These are phyloP conservation scores for Drosophila maculinotata DNA, from an alignment of 2,888 invertebrate genomes.

Conservation along the genomic window DNA sequence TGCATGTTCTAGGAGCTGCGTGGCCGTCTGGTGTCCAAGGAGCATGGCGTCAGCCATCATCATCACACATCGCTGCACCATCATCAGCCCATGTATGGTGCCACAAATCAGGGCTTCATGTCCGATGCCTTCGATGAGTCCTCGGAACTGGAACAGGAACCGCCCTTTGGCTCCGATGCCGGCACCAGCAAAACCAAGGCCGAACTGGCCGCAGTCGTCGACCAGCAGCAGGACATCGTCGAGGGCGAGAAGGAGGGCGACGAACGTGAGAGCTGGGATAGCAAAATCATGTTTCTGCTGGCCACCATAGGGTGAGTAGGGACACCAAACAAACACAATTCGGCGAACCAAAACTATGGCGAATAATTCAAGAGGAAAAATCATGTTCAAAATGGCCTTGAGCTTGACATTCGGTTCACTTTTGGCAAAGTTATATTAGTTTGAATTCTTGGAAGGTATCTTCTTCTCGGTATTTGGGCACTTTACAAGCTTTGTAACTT, in stretches of 20 bases:
- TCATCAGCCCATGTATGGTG: conserved; percentile 89
- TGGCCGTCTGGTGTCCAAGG: conserved; percentile 90
- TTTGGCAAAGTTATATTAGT: too few relatives aligned
- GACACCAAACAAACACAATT: not conserved
- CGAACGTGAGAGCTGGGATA: conserved; percentile 96
- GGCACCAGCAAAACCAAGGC: conserved; percentile 82
- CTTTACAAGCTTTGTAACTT: too few relatives aligned
- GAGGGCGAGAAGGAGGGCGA: conserved; percentile 89
- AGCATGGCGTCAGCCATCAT: conserved; percentile 89
- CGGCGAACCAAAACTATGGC: too few relatives aligned
- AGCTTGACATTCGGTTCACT: too few relatives aligned
- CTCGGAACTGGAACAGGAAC: conserved; percentile 80
- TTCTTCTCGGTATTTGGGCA: too few relatives aligned
- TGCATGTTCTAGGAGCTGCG: conserved; percentile 89
- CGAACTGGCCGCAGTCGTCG: conserved; percentile 55
- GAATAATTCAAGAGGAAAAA: too few relatives aligned
- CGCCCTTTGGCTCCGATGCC: conserved; percentile 82
- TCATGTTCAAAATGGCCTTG: too few relatives aligned
- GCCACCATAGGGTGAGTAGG: conserved; percentile 91
- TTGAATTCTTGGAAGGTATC: too few relatives aligned
- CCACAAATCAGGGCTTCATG: conserved; percentile 93
- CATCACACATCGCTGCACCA: conserved; percentile 78
- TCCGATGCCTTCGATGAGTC: conserved; percentile 84
- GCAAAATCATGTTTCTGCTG: conserved; percentile 94
- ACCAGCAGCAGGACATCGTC: conserved; percentile 85